Base-by-base conservation (phyloP, 2,797 vertebrate genomes). In the Chiroxiphia lanceolata region DNA sequence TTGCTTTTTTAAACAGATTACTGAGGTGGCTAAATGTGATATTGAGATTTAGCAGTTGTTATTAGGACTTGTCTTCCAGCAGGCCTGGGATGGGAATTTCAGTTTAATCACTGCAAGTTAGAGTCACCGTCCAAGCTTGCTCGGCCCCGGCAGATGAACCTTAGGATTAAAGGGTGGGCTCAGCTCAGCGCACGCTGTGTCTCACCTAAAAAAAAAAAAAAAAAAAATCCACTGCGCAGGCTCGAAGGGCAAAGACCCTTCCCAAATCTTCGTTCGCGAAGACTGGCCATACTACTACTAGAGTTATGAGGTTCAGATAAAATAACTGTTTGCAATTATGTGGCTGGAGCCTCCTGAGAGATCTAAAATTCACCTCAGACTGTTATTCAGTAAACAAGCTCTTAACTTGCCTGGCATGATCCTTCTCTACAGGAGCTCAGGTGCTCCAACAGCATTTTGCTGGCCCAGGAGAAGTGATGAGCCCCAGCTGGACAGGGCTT, bases 281-380 rank as follows among this genome's bases (percentile, higher is more conserved):
- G n/a, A n/a, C n/a, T n/a, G n/a, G n/a, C n/a, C n/a, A n/a, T n/a
- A n/a, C n/a, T n/a, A n/a, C n/a, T n/a, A n/a, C n/a, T n/a, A n/a
- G n/a, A 84, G 70, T 83, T 92, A 76, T 21, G 80, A 93, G 57
- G 54, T 82, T 87, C 83, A 86, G 77, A 53, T 57, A 15, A 83
- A 93, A 90, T n/a, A 86, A 75, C 51, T 53, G 36, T 90, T 90
- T 93, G 77, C 86, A 95, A 47, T 95, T 83, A 84, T 36, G 67
- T 87, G 90, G 44, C 90, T 92, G 69, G 45, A 83, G 80, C 65
- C 91, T 83, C 87, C 3, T 26, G 91, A 90, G 90, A 54, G 54
- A 56, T 70, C 54, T 94, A 76, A 86, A 90, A 57, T 59, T 87
- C 86, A 75, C 63, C 59, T 86, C 80, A 86, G 50, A 7, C 61